phyloP scores from a whole-genome alignment of 2,113 vertebrate species.

The Bagarius yarrelli region DNA sequence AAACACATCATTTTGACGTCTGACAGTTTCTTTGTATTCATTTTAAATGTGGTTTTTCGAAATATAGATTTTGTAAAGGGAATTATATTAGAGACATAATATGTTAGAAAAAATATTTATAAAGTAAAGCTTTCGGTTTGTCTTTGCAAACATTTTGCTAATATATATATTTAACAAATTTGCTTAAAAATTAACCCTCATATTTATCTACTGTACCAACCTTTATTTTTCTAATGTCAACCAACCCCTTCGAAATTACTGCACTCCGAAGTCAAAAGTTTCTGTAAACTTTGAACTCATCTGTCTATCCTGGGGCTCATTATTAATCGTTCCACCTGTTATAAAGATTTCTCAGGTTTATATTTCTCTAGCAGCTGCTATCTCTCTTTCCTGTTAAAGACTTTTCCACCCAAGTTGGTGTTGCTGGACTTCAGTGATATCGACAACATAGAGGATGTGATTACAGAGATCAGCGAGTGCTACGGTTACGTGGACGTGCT shows the following conservation, averaged over 20 bases:
- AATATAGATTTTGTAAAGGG: too few relatives aligned
- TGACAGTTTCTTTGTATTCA: background rate
- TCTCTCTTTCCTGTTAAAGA: slow-evolving; percentile 69
- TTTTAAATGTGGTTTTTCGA: too few relatives aligned
- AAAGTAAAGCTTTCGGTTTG: background rate
- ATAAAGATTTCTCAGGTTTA: slow-evolving; percentile 29
- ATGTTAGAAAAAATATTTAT: too few relatives aligned
- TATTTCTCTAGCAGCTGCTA: slow-evolving; percentile 14
- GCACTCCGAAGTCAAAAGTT: background rate
- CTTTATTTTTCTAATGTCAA: background rate
- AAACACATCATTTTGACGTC: background rate
- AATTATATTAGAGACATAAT: too few relatives aligned
- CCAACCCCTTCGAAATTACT: background rate
- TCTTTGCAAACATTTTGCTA: too few relatives aligned
- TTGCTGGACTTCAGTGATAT: slow-evolving; percentile 89
- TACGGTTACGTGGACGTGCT: slow-evolving; percentile 91
- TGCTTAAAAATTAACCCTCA: background rate
- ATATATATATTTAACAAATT: too few relatives aligned
- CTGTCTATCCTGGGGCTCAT: slow-evolving; percentile 15
- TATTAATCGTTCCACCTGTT: background rate
- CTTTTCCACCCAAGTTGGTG: slow-evolving; percentile 88
- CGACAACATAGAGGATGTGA: slow-evolving; percentile 79
- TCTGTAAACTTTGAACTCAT: slow-evolving; percentile 2
- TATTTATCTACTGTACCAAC: background rate
- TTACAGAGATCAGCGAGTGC: slow-evolving; percentile 83